Conservation (phyloP, 2,113 vertebrate species). For the Caretta caretta region DNA sequence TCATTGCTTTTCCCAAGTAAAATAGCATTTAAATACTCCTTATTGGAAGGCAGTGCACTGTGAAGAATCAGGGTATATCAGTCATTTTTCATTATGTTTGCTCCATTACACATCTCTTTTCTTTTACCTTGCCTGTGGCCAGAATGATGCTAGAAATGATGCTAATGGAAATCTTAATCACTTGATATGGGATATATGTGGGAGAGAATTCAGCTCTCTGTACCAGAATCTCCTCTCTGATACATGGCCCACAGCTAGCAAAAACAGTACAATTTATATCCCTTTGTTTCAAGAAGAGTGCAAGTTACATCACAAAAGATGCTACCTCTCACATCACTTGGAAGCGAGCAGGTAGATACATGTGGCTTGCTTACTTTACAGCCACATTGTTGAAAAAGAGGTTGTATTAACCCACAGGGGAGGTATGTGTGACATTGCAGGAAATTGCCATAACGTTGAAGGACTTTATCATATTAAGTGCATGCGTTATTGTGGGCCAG, state of each 20-base stretch:
- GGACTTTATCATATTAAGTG: not conserved
- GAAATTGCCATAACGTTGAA: not conserved
- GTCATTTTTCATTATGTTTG: constrained; percentile 36
- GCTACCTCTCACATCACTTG: not conserved
- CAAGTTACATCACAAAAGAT: not conserved
- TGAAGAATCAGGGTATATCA: not conserved
- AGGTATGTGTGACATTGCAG: not conserved
- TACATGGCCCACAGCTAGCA: not conserved
- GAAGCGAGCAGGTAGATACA: not conserved
- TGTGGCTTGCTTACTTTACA: not conserved
- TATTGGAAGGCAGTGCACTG: not conserved
- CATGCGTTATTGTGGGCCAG: not conserved
- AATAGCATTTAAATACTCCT: not conserved
- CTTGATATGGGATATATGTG: not conserved
- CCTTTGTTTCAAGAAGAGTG: not conserved
- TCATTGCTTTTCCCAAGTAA: not conserved
- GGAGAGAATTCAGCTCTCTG: not conserved
- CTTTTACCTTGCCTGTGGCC: not conserved
- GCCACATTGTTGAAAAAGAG: not conserved
- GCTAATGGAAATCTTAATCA: not conserved
- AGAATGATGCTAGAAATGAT: not conserved
- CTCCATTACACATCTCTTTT: not conserved
- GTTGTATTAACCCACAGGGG: not conserved
- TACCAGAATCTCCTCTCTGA: not conserved
- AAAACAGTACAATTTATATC: not conserved